These are phyloP conservation scores for Brachystomella parvula DNA, from an alignment of 1,140 invertebrate species.

Conservation along the genomic window DNA sequence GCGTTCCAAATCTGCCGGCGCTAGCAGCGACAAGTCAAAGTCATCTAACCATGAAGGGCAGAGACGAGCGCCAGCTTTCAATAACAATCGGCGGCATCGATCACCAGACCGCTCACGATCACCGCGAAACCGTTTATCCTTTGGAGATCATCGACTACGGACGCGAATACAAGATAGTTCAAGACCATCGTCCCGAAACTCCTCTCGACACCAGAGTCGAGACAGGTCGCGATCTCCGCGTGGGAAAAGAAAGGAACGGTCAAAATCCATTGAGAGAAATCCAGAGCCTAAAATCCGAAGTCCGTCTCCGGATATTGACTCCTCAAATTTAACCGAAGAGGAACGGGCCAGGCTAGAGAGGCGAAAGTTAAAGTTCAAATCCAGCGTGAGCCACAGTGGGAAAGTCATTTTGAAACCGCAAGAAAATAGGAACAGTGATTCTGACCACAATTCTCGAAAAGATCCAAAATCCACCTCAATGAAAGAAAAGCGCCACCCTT, in stretches of 20 bases:
- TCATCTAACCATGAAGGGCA: neutral
- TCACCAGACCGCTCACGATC: neutral
- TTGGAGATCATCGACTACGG: neutral
- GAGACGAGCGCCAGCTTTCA: neutral
- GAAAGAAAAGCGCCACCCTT: neutral
- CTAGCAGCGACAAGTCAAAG: neutral
- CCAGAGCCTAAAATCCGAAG: neutral
- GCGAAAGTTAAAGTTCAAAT: neutral
- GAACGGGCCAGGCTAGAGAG: neutral
- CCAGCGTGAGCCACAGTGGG: neutral
- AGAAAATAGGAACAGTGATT: too few species aligned
- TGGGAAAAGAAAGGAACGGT: neutral
- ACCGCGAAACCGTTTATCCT: neutral
- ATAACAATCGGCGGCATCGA: neutral
- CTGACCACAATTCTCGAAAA: neutral
- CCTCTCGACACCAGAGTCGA: neutral
- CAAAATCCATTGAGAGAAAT: neutral
- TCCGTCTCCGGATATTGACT: neutral
- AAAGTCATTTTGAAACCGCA: neutral
- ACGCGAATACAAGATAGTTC: neutral
- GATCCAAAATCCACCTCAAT: neutral
- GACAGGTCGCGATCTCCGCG: slow-evolving; percentile 1
- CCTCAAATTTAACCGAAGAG: slow-evolving; percentile 1
- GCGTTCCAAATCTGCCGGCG: neutral
- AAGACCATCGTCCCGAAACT: neutral